Evolutionary conservation across 2,113 vertebrate species (phyloP).

Genomic region (Canis aureus): DNA sequence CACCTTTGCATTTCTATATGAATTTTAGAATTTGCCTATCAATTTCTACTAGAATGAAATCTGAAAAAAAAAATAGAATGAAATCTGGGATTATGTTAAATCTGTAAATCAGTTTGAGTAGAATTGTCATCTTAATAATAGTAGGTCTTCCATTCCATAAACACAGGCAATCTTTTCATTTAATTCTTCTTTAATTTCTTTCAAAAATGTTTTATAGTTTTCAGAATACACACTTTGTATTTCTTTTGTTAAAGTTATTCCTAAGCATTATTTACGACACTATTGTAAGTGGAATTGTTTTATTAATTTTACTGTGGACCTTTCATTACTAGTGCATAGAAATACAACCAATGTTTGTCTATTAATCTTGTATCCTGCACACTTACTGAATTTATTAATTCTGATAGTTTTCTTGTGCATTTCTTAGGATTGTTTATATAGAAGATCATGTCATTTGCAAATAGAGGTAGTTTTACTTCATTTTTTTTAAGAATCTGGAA

Average conservation of each 20-base stretch:
- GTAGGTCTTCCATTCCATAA: not conserved
- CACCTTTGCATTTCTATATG: not conserved
- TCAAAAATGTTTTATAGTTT: not conserved
- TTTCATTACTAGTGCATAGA: not conserved
- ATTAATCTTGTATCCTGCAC: not conserved
- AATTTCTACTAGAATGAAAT: not conserved
- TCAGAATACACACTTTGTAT: not conserved
- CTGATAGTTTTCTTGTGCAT: not conserved
- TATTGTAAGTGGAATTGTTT: not conserved
- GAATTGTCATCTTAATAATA: not conserved
- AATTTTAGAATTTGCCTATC: not conserved
- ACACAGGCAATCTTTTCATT: not conserved
- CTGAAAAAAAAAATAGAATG: not conserved
- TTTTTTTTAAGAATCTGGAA: not conserved
- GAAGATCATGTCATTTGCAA: not conserved
- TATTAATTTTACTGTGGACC: not conserved
- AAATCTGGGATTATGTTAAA: not conserved
- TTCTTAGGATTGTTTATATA: not conserved
- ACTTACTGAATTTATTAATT: not conserved
- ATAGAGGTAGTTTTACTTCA: not conserved
- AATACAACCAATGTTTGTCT: not conserved
- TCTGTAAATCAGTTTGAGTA: not conserved
- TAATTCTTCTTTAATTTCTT: conserved; percentile 8
- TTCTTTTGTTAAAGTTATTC: not conserved
- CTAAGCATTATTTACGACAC: not conserved